Conservation (phyloP, 2,113 vertebrate species). For the Pica pica region DNA sequence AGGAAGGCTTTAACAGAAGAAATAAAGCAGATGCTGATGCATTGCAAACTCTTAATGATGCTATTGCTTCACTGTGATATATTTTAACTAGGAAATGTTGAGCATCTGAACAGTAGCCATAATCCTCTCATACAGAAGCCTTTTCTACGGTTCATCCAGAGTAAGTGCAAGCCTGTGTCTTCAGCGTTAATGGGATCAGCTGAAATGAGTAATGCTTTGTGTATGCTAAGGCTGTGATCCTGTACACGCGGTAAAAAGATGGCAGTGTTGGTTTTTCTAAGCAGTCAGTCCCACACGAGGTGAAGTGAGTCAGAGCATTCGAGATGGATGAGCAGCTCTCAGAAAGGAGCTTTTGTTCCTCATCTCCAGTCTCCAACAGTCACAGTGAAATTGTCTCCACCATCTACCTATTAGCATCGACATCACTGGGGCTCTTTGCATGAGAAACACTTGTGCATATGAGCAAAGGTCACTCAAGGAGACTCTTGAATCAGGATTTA, state of each 20-base stretch:
- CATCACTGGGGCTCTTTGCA: background rate
- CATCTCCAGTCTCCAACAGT: background rate
- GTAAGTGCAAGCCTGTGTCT: conserved; percentile 9
- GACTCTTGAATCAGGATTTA: background rate
- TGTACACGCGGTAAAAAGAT: conserved; percentile 5
- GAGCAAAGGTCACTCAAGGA: background rate
- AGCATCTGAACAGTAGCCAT: background rate
- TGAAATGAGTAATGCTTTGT: conserved; percentile 42
- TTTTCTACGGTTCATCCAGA: background rate
- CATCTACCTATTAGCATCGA: conserved; percentile 26
- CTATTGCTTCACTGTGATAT: background rate
- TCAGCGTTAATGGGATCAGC: conserved; percentile 26
- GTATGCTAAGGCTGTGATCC: conserved; percentile 2
- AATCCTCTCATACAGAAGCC: conserved; percentile 8
- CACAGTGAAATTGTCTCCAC: background rate
- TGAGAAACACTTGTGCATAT: background rate
- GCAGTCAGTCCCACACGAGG: background rate
- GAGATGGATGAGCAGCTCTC: background rate
- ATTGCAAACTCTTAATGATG: background rate
- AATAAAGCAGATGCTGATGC: background rate
- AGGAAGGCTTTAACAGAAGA: background rate
- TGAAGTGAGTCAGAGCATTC: background rate
- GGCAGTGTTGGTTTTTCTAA: conserved; percentile 24
- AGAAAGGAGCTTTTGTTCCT: conserved; percentile 47
- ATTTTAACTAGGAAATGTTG: background rate